Percentiles rank a stretch among this genome's conserved stretches.
phyloP scores from a whole-genome alignment of 2,888 invertebrate genomes.

The Andricus curvator region DNA sequence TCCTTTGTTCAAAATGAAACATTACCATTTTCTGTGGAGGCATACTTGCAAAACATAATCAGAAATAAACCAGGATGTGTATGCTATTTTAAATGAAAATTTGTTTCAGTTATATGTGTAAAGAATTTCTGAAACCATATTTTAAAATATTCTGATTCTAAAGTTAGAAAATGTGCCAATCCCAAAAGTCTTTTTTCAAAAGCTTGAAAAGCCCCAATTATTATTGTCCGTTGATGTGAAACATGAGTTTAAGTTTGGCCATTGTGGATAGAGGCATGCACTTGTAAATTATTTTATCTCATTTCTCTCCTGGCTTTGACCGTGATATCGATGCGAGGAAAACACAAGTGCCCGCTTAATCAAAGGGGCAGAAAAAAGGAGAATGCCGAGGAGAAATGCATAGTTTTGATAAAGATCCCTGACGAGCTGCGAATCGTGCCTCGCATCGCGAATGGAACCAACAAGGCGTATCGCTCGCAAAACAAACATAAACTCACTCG shows the following conservation, averaged over 20 bases:
- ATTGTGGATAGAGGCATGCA: background rate
- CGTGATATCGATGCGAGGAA: background rate
- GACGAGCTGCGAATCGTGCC: slow-evolving; percentile 47
- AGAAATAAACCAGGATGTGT: too few species aligned
- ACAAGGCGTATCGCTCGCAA: slow-evolving; percentile 65
- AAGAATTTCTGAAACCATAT: too few species aligned
- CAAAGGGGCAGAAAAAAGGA: slow-evolving; percentile 12
- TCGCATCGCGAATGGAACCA: slow-evolving; percentile 54
- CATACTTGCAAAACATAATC: too few species aligned
- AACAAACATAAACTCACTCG: slow-evolving; percentile 67
- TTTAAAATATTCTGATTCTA: background rate
- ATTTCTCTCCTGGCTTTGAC: background rate
- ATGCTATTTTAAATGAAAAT: too few species aligned
- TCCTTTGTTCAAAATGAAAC: too few species aligned
- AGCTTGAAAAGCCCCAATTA: background rate
- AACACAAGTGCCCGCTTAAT: slow-evolving; percentile 32
- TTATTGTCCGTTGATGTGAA: background rate
- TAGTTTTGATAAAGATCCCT: slow-evolving; percentile 54
- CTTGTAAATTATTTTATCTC: slow-evolving; percentile 33
- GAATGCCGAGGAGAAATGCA: slow-evolving; percentile 43
- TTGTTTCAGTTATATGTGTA: too few species aligned
- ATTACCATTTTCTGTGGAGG: too few species aligned
- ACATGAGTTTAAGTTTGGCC: background rate
- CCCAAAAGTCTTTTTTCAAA: background rate
- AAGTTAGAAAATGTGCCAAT: background rate